Percentiles rank a stretch among this genome's conserved stretches.
Evolutionary conservation across 1,140 invertebrate genomes (phyloP).

Genomic region (Formica exsecta): DNA sequence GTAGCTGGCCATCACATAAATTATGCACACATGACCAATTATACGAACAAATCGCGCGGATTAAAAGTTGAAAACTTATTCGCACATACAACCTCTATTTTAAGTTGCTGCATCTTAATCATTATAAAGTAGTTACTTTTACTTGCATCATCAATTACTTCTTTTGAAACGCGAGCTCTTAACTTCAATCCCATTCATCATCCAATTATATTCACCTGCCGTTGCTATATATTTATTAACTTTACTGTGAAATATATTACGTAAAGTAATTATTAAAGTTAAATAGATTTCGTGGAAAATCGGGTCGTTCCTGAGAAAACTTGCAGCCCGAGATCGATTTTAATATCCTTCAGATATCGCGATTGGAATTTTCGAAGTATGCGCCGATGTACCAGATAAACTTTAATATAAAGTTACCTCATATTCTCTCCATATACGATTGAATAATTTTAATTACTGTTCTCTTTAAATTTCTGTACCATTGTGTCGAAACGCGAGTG

Average conservation of each 20-base stretch:
- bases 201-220: conserved; percentile 48
- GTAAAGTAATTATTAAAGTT: conserved; percentile 72
- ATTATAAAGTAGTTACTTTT: conserved; percentile 38
- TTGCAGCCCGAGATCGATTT: conserved; percentile 70
- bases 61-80: conserved; percentile 16
- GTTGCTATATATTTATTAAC: conserved; percentile 53
- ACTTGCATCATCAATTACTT: conserved; percentile 47
- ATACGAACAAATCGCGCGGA: neutral
- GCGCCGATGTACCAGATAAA: conserved; percentile 63
- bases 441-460: conserved; percentile 64
- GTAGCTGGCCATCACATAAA: neutral
- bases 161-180: conserved; percentile 21
- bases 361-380: conserved; percentile 63
- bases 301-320: conserved; percentile 62
- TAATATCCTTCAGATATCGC: conserved; percentile 73
- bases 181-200: conserved; percentile 52
- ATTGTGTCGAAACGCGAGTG: neutral
- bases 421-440: conserved; percentile 38
- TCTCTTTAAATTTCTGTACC: neutral
- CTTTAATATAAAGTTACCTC: conserved; percentile 69
- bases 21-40: neutral
- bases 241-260: conserved; percentile 51
- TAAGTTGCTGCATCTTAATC: neutral
- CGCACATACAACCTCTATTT: neutral
- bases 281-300: conserved; percentile 66